Base-by-base conservation (phyloP, 2,888 invertebrate genomes). In the Agapostemon virescens region DNA sequence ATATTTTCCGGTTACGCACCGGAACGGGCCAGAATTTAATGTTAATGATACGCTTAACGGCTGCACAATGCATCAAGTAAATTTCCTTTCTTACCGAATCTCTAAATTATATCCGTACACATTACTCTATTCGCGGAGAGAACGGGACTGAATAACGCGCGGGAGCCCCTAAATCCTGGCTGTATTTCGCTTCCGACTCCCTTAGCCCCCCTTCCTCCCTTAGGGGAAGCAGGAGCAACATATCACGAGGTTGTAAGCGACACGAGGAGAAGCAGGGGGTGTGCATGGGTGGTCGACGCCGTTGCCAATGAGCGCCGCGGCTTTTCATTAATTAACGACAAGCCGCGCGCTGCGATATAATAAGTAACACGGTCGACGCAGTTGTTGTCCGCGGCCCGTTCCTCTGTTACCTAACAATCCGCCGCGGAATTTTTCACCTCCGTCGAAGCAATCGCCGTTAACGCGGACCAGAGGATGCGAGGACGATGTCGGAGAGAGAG, bases 301-400 rank as follows among this genome's bases (percentile, higher is more conserved):
- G 66, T 49, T 79, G 68, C 66, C 85, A 67, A 76, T 83, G 72
- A 75, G 58, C 66, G 49, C 66, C 38, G 71, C 13, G 63, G 78
- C 67, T 80, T 85, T 84, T 86, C 82, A 76, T 85, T 86, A 85
- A 84, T 86, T 84, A 86, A 84, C 82, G 80, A 69, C 69, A 67
- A 33, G 49, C 70, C 68, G 42, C 63, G 55, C 63, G 71, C 15
- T 23, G 73, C 74, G 74, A 82, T 74, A 69, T 77, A 82, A 84
- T 82, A 78, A 80, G 64, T 74, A 82, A 78, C 63, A 36, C 71
- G 71, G 73, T 83, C 79, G 67, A 64, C 66, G 61, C 67, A 20
- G 63, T 73, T 68, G 68, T 74, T 69, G 76, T 58, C 33, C 61
- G 61, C 61, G 61, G 20, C 33, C 20, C 17, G 23, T 26, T 61